Base-by-base conservation (phyloP, 2,797 vertebrate species). In the Decapterus maruadsi region DNA sequence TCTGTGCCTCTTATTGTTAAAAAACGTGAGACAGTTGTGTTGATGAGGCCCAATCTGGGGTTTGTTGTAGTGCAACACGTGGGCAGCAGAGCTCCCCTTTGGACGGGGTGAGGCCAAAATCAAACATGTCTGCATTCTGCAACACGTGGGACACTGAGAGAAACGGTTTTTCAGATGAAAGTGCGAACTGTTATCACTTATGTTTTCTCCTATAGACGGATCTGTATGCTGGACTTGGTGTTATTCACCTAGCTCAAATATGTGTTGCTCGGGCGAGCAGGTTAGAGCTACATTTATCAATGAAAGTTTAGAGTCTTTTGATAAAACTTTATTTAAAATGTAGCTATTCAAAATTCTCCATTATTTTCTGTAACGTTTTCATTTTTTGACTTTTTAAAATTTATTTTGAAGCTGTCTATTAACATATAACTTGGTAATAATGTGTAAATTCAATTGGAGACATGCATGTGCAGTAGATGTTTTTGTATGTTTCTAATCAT, bases 51-150 rank as follows among this genome's bases (percentile, higher is more conserved):
- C 54, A 43, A 36, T 8, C 19, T 58, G 4, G 6, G 26, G 77
- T 92, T 89, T 94, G 87, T 93, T 92, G 75, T 93, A 92, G 79
- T 88, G 53, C 59, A 81, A 83, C 93, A 93, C 89, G 93, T 95
- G 94, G 89, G 64, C 45, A 55, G 4, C 6, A 50, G 22, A 10
- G 80, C 76, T 64, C 73, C 63, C 65, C 36, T 63, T 8, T 82
- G 84, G 79, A 89, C 78, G 76, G 86, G 55, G 72, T 70, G 82
- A 73, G 81, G 87, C 68, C 4, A 66, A 85, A 87, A 80, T 83
- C 89, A 90, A 93, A 93, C n/a, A 89, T 92, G 92, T 93, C 92
- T 84, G 89, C 89, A 60, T 91, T 93, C 92, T 84, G 89, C 89
- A 60, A 91, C 92, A 93, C 92, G 92, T 93, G 93, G 89, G 84